phyloP scores from a whole-genome alignment of 2,888 invertebrate species.

The Pachymerium ferrugineum region DNA sequence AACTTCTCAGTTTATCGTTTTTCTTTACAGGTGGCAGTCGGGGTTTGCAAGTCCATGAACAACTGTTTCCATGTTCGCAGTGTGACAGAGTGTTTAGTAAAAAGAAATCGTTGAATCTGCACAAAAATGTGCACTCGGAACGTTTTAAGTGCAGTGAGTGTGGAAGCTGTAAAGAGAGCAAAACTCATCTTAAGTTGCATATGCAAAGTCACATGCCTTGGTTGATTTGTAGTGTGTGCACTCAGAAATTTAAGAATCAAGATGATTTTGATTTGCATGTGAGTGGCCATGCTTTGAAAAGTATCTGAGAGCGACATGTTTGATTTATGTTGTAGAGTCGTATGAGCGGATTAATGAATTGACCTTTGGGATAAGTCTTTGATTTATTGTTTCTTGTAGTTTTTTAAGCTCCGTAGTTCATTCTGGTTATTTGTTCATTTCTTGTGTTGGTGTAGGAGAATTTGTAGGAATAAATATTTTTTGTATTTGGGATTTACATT shows the following conservation, averaged over 20 bases:
- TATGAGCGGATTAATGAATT: too few relatives aligned
- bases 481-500: too few relatives aligned
- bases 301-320: neutral
- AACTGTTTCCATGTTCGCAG: slow-evolving; percentile 23
- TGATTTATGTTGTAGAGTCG: too few relatives aligned
- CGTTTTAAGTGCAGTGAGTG: slow-evolving; percentile 23
- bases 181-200: slow-evolving; percentile 16
- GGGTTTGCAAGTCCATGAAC: neutral
- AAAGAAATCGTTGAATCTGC: neutral
- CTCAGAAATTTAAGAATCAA: neutral
- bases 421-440: too few relatives aligned
- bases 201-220: slow-evolving; percentile 27
- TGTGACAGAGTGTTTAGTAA: slow-evolving; percentile 29
- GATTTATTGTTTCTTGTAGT: too few relatives aligned
- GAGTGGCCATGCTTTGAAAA: neutral
- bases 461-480: too few relatives aligned
- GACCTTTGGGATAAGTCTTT: too few relatives aligned
- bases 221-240: neutral
- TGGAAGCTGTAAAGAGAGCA: slow-evolving; percentile 24
- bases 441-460: too few relatives aligned
- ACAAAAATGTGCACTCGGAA: slow-evolving; percentile 29
- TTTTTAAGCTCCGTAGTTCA: too few relatives aligned
- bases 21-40: neutral
- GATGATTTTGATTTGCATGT: neutral
- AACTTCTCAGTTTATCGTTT: slow-evolving; percentile 1